Evolutionary conservation across 1,140 invertebrate genomes (phyloP).

Genomic region (Tetramorium parvispinum): DNA sequence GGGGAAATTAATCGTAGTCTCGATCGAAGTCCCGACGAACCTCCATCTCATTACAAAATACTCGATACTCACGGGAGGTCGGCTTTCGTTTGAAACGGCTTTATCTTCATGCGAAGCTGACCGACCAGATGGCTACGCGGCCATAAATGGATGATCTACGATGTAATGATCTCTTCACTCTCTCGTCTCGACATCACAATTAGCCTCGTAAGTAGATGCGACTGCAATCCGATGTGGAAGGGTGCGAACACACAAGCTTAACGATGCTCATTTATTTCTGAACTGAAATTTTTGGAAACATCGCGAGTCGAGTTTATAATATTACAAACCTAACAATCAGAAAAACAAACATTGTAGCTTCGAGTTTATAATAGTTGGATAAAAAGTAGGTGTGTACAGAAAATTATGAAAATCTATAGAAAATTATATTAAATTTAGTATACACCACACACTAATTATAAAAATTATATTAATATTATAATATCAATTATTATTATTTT

Average conservation of each 20-base stretch:
- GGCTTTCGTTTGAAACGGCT: constrained; percentile 80
- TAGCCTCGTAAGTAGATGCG: constrained; percentile 62
- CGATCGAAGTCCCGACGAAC: not conserved
- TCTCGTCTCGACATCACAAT: constrained; percentile 75
- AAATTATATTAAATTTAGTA: constrained; percentile 8
- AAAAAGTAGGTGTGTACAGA: not conserved
- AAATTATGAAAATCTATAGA: not conserved
- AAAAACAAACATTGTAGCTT: not conserved
- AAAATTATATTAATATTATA: not conserved
- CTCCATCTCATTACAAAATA: constrained; percentile 74
- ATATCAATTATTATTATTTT: not conserved
- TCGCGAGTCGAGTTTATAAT: not conserved
- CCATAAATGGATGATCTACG: constrained; percentile 80
- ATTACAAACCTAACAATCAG: not conserved
- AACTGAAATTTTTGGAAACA: constrained; percentile 1
- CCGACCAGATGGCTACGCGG: constrained; percentile 70
- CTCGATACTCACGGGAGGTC: constrained; percentile 82
- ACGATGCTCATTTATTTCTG: constrained; percentile 6
- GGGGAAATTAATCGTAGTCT: constrained; percentile 59
- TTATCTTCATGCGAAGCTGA: constrained; percentile 77
- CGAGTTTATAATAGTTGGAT: not conserved
- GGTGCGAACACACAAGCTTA: constrained; percentile 19
- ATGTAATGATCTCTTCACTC: constrained; percentile 78
- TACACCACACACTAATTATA: not conserved
- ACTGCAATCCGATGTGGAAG: constrained; percentile 22